These are phyloP conservation scores for Drosophila pachea DNA, from an alignment of 1,140 invertebrate genomes.

Conservation along the genomic window DNA sequence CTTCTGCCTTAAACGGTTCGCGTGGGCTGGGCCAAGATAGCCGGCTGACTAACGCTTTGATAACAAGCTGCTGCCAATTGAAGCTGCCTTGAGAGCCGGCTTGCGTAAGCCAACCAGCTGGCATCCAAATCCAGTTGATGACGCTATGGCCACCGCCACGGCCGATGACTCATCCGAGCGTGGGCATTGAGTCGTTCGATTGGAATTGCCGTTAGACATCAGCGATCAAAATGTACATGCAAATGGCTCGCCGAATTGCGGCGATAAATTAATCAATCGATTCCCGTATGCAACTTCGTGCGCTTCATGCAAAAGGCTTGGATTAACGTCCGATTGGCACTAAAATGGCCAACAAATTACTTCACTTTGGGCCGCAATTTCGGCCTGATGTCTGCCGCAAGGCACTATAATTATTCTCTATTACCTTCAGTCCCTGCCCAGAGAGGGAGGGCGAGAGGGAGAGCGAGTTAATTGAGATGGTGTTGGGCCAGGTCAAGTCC, in stretches of 20 bases:
- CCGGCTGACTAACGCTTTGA: conserved; percentile 48
- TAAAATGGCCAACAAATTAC: too few relatives aligned
- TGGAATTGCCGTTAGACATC: conserved; percentile 51
- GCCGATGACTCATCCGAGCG: conserved; percentile 43
- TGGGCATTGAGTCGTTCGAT: conserved; percentile 21
- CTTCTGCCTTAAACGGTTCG: conserved; percentile 54
- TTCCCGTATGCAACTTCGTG: conserved; percentile 40
- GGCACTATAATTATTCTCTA: too few relatives aligned
- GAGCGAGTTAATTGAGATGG: too few relatives aligned
- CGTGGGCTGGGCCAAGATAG: conserved; percentile 57
- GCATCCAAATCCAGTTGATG: conserved; percentile 42
- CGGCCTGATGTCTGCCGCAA: too few relatives aligned
- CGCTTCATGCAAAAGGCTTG: conserved; percentile 16
- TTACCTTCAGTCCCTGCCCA: too few relatives aligned
- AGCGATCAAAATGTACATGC: conserved; percentile 28
- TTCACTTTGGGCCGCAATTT: conserved; percentile 1
- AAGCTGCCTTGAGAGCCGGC: conserved; percentile 9
- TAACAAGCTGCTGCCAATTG: conserved; percentile 42
- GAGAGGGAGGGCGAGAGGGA: too few relatives aligned
- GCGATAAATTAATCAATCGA: conserved; percentile 47
- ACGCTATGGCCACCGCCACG: conserved; percentile 29
- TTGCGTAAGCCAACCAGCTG: conserved; percentile 50
- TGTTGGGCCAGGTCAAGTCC: too few relatives aligned
- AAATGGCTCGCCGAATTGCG: conserved; percentile 40
- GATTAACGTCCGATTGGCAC: too few relatives aligned